phyloP scores from a whole-genome alignment of 2,113 vertebrate genomes.

The Charina bottae region DNA sequence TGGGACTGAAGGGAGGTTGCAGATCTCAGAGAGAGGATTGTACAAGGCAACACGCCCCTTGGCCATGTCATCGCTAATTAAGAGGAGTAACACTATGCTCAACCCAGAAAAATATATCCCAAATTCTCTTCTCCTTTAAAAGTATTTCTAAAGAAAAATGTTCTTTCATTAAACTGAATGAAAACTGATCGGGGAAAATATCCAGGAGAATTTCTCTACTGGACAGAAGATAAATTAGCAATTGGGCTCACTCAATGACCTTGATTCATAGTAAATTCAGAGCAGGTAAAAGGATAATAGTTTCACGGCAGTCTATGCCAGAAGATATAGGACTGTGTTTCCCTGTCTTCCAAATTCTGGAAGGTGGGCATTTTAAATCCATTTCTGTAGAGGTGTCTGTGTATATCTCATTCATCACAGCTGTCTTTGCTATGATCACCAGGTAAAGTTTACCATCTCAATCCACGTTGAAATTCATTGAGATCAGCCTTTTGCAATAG shows the following conservation, averaged over 20 bases:
- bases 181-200: neutral
- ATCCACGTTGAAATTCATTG: neutral
- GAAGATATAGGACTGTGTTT: neutral
- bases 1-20: neutral
- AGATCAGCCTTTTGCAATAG: neutral
- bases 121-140: neutral
- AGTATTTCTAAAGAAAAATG: neutral
- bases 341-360: neutral
- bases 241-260: neutral
- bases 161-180: neutral
- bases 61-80: neutral
- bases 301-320: neutral
- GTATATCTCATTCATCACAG: neutral
- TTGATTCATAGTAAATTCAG: neutral
- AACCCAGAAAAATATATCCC: neutral
- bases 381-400: neutral
- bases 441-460: neutral
- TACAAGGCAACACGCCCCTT: neutral
- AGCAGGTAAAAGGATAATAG: neutral
- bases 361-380: neutral
- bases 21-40: neutral
- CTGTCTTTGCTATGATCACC: neutral
- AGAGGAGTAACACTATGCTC: neutral
- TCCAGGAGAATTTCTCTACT: neutral
- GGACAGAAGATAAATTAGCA: neutral